These are phyloP conservation scores for Psittacula derbiana DNA, from an alignment of 2,797 vertebrate genomes.

Conservation along the genomic window DNA sequence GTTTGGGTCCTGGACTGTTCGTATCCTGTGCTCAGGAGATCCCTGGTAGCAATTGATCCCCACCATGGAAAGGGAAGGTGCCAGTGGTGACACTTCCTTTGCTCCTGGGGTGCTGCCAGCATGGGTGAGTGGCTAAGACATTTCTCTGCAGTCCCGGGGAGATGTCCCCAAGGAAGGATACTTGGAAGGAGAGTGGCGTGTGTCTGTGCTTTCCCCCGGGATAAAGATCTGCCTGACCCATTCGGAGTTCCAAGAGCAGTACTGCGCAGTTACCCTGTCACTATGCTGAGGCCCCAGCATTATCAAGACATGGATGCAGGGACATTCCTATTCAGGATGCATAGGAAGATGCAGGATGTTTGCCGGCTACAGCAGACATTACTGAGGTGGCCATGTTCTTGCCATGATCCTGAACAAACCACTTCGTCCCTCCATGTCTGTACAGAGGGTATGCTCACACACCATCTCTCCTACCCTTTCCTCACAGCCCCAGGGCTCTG, in stretches of 20 bases:
- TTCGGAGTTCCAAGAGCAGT: not conserved
- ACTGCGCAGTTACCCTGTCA: fast-evolving
- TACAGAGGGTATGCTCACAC: not conserved
- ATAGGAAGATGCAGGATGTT: fast-evolving
- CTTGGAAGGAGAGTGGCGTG: not conserved
- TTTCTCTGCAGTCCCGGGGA: not conserved
- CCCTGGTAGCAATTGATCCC: not conserved
- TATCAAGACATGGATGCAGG: fast-evolving
- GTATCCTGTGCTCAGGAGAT: not conserved
- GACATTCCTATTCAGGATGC: fast-evolving
- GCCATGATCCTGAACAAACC: not conserved
- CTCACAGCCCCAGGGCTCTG: not conserved
- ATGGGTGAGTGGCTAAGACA: fast-evolving
- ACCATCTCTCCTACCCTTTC: not conserved
- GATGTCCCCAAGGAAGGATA: not conserved
- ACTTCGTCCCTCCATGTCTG: not conserved
- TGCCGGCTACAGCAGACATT: fast-evolving
- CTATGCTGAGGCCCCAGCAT: not conserved
- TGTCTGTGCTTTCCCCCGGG: not conserved
- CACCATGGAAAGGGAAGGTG: not conserved
- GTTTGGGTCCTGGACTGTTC: not conserved
- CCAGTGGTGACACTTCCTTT: not conserved
- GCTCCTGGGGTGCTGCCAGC: not conserved
- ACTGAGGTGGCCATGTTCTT: not conserved
- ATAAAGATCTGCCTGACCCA: not conserved